Evolutionary conservation across 2,113 vertebrate species (phyloP), one percentile per base, ranked within the genome.

Genomic region (Herpetotheres cachinnans): DNA sequence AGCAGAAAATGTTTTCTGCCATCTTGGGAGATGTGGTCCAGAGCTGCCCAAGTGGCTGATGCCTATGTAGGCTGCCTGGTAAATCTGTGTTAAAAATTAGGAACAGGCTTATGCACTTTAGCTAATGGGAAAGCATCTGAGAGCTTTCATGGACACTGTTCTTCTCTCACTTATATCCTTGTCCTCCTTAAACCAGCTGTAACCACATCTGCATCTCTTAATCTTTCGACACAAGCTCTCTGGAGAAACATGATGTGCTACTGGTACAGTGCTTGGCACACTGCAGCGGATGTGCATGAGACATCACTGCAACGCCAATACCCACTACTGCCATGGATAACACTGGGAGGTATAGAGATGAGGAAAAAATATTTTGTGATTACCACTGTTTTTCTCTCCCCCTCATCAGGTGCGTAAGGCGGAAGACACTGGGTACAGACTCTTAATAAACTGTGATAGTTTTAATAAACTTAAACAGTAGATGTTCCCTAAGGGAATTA

Each of bases 391-490:
- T 86, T 89, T 89, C 17, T 89, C 38, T 86, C 18, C 21, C 22
- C 16, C 15, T 65, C 34, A 56, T 81, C 80, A 84, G 80, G 69
- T 91, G 52, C 14, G 2, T 71, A 91, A 95, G 63, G 80, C 38
- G 71, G 86, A 94, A 94, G 86, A 81, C 32, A 32, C 32, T 81
- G 56, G 22, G 7, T 92, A 50, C 10, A 9, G 62, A 52, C 50
- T 73, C 52, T 22, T 80, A 83, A 83, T 93, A 94, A 95, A 82
- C 61, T 66, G 40, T 81, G 83, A 63, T 74, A 27, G 76, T 71
- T 95, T 83, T 83, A 92, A 93, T 92, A 94, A 89, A 89, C 86
- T 86, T 90, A 83, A 92, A 88, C 66, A n/a, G 71, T 86, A 74
- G 63, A 59, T 83, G 90, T 92, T 91, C 81, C 92, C 67, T 50